Evolutionary conservation across 1,140 invertebrate genomes (phyloP).

Genomic region (honey bee (Apis mellifera)): DNA sequence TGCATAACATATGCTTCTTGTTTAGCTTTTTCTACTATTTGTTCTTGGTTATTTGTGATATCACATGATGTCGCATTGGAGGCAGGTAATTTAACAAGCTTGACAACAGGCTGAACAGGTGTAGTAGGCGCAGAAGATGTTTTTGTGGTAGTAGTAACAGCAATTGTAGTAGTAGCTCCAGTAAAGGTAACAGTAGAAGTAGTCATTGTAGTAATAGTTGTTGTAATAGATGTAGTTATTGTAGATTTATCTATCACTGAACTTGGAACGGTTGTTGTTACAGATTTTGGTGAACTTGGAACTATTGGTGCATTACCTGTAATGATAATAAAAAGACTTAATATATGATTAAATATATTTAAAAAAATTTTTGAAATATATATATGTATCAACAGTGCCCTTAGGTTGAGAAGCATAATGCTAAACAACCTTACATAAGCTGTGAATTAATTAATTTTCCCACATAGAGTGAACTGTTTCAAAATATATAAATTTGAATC

Average conservation of each 20-base stretch:
- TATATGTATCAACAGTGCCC: conserved; percentile 70
- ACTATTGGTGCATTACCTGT: conserved; percentile 83
- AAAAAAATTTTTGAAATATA: conserved; percentile 9
- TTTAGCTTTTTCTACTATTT: conserved; percentile 94
- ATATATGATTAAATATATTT: conserved; percentile 31
- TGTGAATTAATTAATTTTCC: conserved; percentile 66
- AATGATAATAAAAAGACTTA: conserved; percentile 57
- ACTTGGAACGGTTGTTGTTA: conserved; percentile 54
- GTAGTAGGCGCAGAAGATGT: conserved; percentile 48
- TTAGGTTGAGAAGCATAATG: conserved; percentile 66
- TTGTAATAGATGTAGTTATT: conserved; percentile 36
- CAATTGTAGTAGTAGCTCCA: conserved; percentile 57
- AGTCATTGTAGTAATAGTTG: conserved; percentile 56
- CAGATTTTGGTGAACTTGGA: conserved; percentile 74
- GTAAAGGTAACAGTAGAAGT: conserved; percentile 68
- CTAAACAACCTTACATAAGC: conserved; percentile 72
- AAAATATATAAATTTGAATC: conserved; percentile 55
- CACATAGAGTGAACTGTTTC: conserved; percentile 60
- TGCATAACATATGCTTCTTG: conserved; percentile 97
- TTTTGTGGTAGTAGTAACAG: conserved; percentile 61
- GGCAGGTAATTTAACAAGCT: conserved; percentile 76
- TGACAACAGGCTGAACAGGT: conserved; percentile 82
- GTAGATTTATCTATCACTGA: conserved; percentile 52
- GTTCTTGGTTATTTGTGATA: conserved; percentile 84
- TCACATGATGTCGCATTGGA: conserved; percentile 72